Evolutionary conservation across 2,888 invertebrate species (phyloP), one percentile per base, ranked within the genome.

Genomic region (Drosophila anceps): DNA sequence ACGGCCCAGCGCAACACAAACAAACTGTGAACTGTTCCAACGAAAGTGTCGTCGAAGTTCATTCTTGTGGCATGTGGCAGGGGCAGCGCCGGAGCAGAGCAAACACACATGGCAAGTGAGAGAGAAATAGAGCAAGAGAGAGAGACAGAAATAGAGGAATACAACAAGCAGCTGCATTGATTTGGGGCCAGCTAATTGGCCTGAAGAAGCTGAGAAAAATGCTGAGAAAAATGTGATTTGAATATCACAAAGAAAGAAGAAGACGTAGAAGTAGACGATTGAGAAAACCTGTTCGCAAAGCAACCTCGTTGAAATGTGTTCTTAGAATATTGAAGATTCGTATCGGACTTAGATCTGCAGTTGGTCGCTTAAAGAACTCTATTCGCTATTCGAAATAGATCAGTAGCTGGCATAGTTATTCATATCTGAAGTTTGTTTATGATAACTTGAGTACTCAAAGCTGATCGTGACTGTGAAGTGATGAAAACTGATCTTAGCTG

Each of bases 1-100:
- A 66, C 46, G 63, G 54, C 58, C 46, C 27, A 39, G 29, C 8
- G 13, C 48, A 51, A 35, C 57, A 48, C 35, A 48, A 63, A 77
- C 77, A 71, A 71, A 68, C 76, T 78, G 79, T 77, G 76, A 77
- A 79, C 75, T 75, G 60, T 43, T 79, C 66, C 73, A 79, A 62
- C 33, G 73, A 79, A 79, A 79, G 79, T 79, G 81, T 79, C 81
- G 70, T 71, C 51, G 62, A 63, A 75, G 63, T 71, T 58, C 79
- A 67, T 37, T 27, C 37, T 53, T 55, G 57, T n/a, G 71, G 44
- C 37, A 27, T 15, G 27, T 27, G 24, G 27, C 31, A 24, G 31
- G 35, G 20, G 37, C 33, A 35, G 33, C 10, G 43, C 55, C 55
- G 41, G 55, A 39, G 39, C 18, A 24, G 39, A 9, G 18, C 29